Evolutionary conservation across 2,888 invertebrate genomes (phyloP).

Genomic region (Seira sanloemensis): DNA sequence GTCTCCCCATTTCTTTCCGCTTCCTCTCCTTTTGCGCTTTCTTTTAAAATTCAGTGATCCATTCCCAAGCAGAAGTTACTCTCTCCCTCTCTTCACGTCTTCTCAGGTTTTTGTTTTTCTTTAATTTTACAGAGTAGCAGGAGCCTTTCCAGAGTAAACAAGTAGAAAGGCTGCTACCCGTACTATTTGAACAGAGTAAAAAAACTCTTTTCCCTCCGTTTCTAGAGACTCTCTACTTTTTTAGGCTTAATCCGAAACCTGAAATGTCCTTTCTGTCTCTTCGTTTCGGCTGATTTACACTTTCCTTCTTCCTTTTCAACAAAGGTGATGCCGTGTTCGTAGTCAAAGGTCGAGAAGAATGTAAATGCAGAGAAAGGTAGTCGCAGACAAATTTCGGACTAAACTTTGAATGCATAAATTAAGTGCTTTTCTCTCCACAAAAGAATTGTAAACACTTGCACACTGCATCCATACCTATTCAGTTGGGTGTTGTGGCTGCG

Average conservation of each 20-base stretch:
- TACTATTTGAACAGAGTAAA: too few relatives aligned
- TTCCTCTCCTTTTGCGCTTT: not conserved
- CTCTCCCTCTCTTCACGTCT: not conserved
- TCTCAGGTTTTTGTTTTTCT: not conserved
- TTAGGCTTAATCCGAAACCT: not conserved
- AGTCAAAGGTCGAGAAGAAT: too few relatives aligned
- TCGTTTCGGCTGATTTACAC: not conserved
- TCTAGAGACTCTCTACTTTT: not conserved
- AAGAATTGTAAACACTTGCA: too few relatives aligned
- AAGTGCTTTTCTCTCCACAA: too few relatives aligned
- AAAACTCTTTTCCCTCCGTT: not conserved
- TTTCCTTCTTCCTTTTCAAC: not conserved
- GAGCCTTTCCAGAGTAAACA: conserved; percentile 13
- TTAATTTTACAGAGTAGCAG: too few relatives aligned
- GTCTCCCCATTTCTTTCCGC: not conserved
- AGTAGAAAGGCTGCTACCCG: not conserved
- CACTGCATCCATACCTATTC: too few relatives aligned
- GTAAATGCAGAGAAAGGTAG: too few relatives aligned
- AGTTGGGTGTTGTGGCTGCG: too few relatives aligned
- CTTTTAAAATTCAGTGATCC: conserved; percentile 4
- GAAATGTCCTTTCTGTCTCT: not conserved
- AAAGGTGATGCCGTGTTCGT: too few relatives aligned
- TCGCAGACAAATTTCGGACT: too few relatives aligned
- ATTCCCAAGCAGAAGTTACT: not conserved
- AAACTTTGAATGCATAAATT: too few relatives aligned